Base-by-base conservation (phyloP, 2,797 vertebrate species). In the Pangasius larnaudii region DNA sequence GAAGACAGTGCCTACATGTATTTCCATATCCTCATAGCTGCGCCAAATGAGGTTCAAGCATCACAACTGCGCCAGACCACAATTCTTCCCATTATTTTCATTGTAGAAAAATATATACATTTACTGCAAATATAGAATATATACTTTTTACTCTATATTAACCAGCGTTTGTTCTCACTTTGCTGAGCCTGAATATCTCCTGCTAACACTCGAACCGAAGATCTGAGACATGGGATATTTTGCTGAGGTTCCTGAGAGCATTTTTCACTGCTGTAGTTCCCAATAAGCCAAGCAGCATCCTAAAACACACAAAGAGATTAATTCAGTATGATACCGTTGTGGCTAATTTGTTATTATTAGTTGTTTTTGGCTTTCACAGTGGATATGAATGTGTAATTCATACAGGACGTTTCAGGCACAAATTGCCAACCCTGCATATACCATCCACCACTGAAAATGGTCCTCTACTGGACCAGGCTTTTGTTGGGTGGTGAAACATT, bases 161-260 rank as follows among this genome's bases (percentile, higher is more conserved):
- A 27, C 19, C 56, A 10, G 16, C 22, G 85, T 49, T 18, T 86
- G 36, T 13, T 93, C 95, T 95, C 85, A 96, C 96, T 96, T 74
- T 94, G 91, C 24, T 91, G 80, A 16, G 78, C 56, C 0, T 82
- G 49, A 3, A 92, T 91, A 0, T 86, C 84, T 89, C 96, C 96
- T 13, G 94, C 94, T 24, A 96, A 94, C 39, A 96, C 85, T 58
- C 89, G 90, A 86, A 95, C 94, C 42, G 94, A 92, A 72, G 93
- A 91, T n/a, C 93, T 94, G 46, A 96, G 90, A 69, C 92, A 93
- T 51, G 94, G 89, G n/a, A 88, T 92, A 19, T 89, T 87, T 58
- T 92, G 86, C 46, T 86, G 89, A 0, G 94, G 90, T 89, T 88
- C 94, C 90, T 95, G 67, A 93, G 93, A 49, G 89, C 93, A 65